Conservation (phyloP, 2,888 invertebrate genomes). For the Tanytarsus gracilentus region DNA sequence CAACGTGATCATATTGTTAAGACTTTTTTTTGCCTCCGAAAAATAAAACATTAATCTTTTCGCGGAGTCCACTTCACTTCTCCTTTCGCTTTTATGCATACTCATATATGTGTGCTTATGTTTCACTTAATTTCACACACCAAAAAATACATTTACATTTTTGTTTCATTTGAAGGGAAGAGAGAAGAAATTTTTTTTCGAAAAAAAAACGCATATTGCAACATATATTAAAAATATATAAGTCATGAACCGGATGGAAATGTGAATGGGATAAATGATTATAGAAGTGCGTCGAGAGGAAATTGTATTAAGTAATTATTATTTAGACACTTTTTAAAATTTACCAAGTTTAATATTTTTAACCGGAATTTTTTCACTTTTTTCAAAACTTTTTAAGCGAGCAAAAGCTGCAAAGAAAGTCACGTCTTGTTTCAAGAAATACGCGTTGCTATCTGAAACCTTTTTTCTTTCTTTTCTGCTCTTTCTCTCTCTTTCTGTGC, state of each 20-base stretch:
- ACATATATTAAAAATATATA: too few species aligned
- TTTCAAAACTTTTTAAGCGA: too few species aligned
- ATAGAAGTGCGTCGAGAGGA: too few species aligned
- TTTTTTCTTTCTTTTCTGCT: slow-evolving; percentile 13
- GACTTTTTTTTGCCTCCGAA: background rate
- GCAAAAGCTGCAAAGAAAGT: background rate
- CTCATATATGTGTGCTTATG: background rate
- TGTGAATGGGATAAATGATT: too few species aligned
- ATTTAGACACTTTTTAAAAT: background rate
- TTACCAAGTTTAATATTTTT: background rate
- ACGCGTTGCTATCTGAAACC: slow-evolving; percentile 19
- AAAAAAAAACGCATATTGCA: too few species aligned
- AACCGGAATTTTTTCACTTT: background rate
- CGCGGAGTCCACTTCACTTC: slow-evolving; percentile 15
- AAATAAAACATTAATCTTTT: slow-evolving; percentile 15
- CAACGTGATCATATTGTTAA: too few species aligned
- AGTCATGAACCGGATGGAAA: too few species aligned
- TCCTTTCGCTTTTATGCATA: background rate
- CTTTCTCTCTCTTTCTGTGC: background rate
- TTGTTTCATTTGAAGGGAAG: too few species aligned
- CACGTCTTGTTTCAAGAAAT: slow-evolving; percentile 1
- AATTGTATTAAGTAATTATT: too few species aligned
- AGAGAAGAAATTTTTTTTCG: too few species aligned
- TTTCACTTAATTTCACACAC: too few species aligned
- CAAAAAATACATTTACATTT: too few species aligned